Evolutionary conservation across 2,797 vertebrate genomes (phyloP).

Genomic region (Spea hammondii): DNA sequence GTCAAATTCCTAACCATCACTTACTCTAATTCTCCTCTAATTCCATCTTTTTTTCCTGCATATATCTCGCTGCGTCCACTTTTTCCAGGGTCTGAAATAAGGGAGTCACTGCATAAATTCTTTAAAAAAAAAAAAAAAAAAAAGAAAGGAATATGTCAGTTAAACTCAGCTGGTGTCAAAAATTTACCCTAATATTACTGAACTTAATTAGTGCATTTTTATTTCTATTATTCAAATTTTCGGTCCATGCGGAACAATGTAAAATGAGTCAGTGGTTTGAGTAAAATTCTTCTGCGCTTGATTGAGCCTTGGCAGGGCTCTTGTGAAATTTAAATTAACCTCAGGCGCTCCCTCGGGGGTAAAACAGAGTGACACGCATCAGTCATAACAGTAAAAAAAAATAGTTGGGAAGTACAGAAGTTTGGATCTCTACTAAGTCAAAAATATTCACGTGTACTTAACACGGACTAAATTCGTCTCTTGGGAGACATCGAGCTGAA

Average conservation of each 20-base stretch:
- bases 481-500: background rate
- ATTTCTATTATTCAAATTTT: slow-evolving; percentile 40
- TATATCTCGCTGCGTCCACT: background rate
- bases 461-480: slow-evolving; percentile 26
- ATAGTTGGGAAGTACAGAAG: slow-evolving; percentile 15
- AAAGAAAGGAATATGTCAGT: slow-evolving; percentile 13
- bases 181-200: slow-evolving; percentile 17
- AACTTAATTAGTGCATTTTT: slow-evolving; percentile 35
- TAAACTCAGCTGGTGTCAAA: slow-evolving; percentile 16
- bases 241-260: slow-evolving; percentile 13
- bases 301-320: slow-evolving; percentile 48
- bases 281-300: slow-evolving; percentile 21
- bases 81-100: slow-evolving; percentile 7
- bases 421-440: slow-evolving; percentile 8
- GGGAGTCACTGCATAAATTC: background rate
- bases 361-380: slow-evolving; percentile 42
- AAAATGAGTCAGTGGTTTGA: slow-evolving; percentile 42
- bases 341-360: slow-evolving; percentile 37
- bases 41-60: background rate
- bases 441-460: slow-evolving; percentile 24
- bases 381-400: slow-evolving; percentile 24
- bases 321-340: slow-evolving; percentile 41
- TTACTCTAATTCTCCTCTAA: background rate
- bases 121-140: background rate
- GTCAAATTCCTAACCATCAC: too few relatives aligned